Evolutionary conservation across 2,113 vertebrate genomes (phyloP), one percentile per base, ranked within the genome.

Genomic region (Abramis brama): DNA sequence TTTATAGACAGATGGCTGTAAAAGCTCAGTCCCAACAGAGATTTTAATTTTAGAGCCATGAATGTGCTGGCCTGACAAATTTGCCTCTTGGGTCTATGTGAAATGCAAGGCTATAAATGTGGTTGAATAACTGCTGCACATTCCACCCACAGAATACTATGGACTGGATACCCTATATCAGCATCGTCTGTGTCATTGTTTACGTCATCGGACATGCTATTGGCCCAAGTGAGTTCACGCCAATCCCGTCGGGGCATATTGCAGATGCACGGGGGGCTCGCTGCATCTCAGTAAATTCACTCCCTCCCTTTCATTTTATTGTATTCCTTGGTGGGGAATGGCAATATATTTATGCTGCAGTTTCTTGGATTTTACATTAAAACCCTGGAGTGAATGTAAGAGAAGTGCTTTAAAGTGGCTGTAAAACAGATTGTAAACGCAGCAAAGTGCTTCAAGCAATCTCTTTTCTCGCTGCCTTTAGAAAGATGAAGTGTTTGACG

Each of bases 161-260:
- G 52, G 52, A 93, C 0, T 96, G 97, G 97, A 97, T 99, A 96
- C 95, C 97, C 0, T 97, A 96, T 21, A 0, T 98, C 89, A 98
- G 98, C 94, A 98, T 98, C 2, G 17, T 79, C 73, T 97, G 95
- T 23, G 87, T 99, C 91, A 92, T 99, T 59, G 0, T 90, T 86
- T 99, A 99, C 83, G 90, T 99, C 91, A 93, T 95, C 0, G 97
- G 98, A 64, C 98, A 99, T 0, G 97, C 97, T 60, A 92, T 97
- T 0, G 98, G 98, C 83, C 96, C 98, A 87, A 99, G 97, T 99
- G 87, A 90, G 98, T 96, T 83, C 81, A 12, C 57, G 12, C 50
- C 52, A 57, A 78, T 55, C 50, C 47, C 47, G 3, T 30, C 17
- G 47, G 43, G 60, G 13, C 33, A 25, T 79, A n/a, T 36, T 78